These are phyloP conservation scores for Palaemon carinicauda DNA, from an alignment of 1,140 invertebrate genomes.

Conservation along the genomic window DNA sequence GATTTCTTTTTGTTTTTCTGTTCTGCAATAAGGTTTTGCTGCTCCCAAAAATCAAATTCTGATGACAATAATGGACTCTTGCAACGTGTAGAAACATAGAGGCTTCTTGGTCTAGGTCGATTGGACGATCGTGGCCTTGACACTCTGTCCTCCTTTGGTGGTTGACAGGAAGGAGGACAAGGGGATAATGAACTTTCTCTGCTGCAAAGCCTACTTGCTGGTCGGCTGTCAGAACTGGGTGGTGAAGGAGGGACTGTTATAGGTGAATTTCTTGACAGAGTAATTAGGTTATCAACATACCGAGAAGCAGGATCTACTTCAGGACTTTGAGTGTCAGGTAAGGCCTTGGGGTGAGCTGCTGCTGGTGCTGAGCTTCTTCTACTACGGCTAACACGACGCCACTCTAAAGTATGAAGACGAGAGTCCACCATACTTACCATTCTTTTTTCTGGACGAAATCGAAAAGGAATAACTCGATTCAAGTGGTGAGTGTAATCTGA, in stretches of 20 bases:
- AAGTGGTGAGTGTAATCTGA: constrained; percentile 42
- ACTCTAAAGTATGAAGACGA: constrained; percentile 49
- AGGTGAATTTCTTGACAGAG: neutral
- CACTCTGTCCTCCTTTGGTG: neutral
- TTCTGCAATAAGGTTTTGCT: constrained; percentile 18
- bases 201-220: neutral
- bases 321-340: neutral
- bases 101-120: constrained; percentile 20
- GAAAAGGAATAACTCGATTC: constrained; percentile 41
- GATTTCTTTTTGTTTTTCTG: neutral
- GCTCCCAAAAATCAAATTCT: constrained; percentile 34
- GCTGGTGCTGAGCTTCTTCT: neutral
- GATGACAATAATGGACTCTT: constrained; percentile 29
- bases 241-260: neutral
- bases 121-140: constrained; percentile 1
- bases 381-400: constrained; percentile 23
- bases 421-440: constrained; percentile 46
- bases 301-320: constrained; percentile 27
- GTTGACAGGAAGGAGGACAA: neutral
- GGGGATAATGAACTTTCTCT: constrained; percentile 2
- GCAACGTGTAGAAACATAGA: constrained; percentile 24
- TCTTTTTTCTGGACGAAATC: constrained; percentile 37
- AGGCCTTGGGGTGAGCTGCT: neutral
- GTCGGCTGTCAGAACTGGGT: neutral
- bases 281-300: constrained; percentile 36